phyloP scores from a whole-genome alignment of 2,113 vertebrate species.

The Hylia prasina region DNA sequence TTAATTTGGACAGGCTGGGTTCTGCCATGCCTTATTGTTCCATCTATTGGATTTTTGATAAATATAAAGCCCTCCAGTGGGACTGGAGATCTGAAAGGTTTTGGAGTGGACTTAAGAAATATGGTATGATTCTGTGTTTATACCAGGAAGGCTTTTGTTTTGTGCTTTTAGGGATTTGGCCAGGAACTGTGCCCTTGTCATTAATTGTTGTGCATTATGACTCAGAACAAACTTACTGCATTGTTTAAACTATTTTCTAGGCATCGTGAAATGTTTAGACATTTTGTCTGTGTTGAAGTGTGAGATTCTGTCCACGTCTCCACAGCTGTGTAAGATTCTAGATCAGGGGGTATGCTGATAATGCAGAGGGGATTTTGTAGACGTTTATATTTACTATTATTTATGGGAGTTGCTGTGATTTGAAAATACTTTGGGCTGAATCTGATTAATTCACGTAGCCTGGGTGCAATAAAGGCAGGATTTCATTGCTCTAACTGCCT shows the following conservation, averaged over 20 bases:
- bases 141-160: not conserved
- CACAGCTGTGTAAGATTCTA: not conserved
- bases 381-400: not conserved
- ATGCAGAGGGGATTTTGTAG: not conserved
- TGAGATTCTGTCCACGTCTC: not conserved
- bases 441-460: not conserved
- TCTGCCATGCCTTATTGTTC: not conserved
- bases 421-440: not conserved
- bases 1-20: not conserved
- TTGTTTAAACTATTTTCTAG: not conserved
- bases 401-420: not conserved
- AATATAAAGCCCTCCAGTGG: not conserved
- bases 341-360: not conserved
- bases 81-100: not conserved
- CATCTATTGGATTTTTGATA: constrained; percentile 9
- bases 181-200: not conserved
- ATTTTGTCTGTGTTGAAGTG: not conserved
- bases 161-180: not conserved
- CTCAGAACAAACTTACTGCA: not conserved
- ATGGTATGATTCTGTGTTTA: not conserved
- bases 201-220: constrained; percentile 20
- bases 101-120: not conserved
- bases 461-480: not conserved
- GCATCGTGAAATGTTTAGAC: not conserved
- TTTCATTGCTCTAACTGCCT: not conserved